A percentile compares a stretch with the other conserved stretches of the same genome.
These are phyloP conservation scores for Corvus cornix DNA, from an alignment of 2,113 vertebrate genomes.

Conservation along the genomic window DNA sequence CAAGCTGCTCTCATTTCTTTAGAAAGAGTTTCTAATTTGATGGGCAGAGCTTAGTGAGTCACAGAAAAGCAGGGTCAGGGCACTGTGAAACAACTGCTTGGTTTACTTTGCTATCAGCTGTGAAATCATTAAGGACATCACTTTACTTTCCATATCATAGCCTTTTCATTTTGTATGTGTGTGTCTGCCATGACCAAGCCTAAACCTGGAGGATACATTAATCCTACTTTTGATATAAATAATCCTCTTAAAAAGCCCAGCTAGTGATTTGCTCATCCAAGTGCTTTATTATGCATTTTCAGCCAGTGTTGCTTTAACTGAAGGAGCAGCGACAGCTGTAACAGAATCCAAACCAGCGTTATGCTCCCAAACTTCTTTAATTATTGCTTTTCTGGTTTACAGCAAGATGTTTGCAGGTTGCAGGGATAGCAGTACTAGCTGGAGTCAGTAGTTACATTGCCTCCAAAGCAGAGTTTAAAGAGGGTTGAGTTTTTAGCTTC, in stretches of 20 bases:
- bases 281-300: constrained; percentile 46
- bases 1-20: constrained; percentile 61
- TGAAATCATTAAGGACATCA: not conserved
- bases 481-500: not conserved
- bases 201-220: constrained; percentile 3
- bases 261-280: constrained; percentile 27
- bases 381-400: constrained; percentile 13
- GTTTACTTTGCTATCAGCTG: constrained; percentile 40
- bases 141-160: not conserved
- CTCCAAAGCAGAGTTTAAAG: not conserved
- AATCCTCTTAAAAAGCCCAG: constrained; percentile 60
- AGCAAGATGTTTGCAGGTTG: not conserved
- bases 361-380: constrained; percentile 45
- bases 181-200: not conserved
- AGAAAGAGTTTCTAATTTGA: constrained; percentile 57
- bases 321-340: constrained; percentile 28
- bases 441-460: not conserved
- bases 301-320: constrained; percentile 38
- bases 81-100: not conserved
- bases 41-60: constrained; percentile 48
- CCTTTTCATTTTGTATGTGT: not conserved
- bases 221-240: constrained; percentile 56
- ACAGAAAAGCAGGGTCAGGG: constrained; percentile 40
- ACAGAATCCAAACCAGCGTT: not conserved
- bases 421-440: not conserved